Base-by-base conservation (phyloP, 2,888 invertebrate species). In the Athetis lepigone region DNA sequence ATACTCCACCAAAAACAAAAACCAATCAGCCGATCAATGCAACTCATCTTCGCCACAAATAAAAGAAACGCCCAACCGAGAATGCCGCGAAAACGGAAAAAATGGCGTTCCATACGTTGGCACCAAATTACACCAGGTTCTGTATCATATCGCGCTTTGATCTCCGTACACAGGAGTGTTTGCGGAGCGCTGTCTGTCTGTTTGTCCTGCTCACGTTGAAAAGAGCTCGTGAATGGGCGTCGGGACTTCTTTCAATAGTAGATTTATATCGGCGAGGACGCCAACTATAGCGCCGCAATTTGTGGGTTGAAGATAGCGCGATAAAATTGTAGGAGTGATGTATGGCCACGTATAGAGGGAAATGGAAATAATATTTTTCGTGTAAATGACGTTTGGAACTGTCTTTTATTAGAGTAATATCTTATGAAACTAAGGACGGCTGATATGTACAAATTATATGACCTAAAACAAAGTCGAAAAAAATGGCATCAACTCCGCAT, bases 101-200 rank as follows among this genome's bases (percentile, higher is more conserved):
- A 92, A 93, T 92, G 92, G 92, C 92, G 91, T 85, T 88, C 81
- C 82, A 86, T 86, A 83, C 88, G 90, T 92, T 93, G 93, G 92
- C 94, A 92, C 93, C 93, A 94, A 94, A 93, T 94, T 94, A 94
- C 90, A 92, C 88, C 81, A 80, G 81, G 86, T 85, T 78, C 85
- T 90, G 89, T 91, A 93, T 92, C 88, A 85, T 94, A 94, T 94
- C 94, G 92, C 86, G 85, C 94, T 94, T 94, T 94, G 94, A 94
- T 94, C 94, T 94, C 91, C 46, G 83, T 85, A 83, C 80, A 75
- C 73, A 88, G 88, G 90, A 93, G 94, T 93, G 93, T 94, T 93
- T 93, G 89, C 82, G 70, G 62, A 78, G 79, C 55, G 75, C 77
- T 85, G 90, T 88, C 91, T 89, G 91, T 86, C 82, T 94, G 91